Evolutionary conservation across 2,888 invertebrate genomes (phyloP), one percentile per base, ranked within the genome.

Genomic region (Eristalis tenax): DNA sequence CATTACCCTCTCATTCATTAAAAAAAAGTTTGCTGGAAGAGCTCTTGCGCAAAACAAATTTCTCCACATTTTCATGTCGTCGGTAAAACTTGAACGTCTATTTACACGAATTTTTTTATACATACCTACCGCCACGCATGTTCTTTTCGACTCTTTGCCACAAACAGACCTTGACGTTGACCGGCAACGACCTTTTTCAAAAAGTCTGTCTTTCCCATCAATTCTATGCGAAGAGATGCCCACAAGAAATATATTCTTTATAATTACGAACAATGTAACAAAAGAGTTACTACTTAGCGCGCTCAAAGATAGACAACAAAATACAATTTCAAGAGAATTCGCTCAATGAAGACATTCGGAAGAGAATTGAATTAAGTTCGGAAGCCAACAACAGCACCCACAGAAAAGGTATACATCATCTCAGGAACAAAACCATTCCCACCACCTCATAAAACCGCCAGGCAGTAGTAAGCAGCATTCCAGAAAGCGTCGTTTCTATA

Each of bases 111-210:
- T 13, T 32, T 38, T 38, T 32, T 50, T 8, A 15, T 18, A 50
- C 50, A 50, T 50, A 50, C 18, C 50, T 18, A 50, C 18, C n/a
- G n/a, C n/a, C 50, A 50, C 50, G 50, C 50, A n/a, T 56, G 61
- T 38, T 63, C 22, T 69, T 50, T 71, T 40, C 56, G 23, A 26
- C 26, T 76, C 35, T 28, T 85, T 77, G 73, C 56, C 66, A n/a
- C 83, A 78, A 86, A 78, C 82, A 86, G 86, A 86, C 86, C 86
- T 86, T 83, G 86, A 86, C 69, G 85, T 74, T 86, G 82, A 86
- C 85, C 85, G 85, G 85, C 68, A 82, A 86, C 85, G 85, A 86
- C 82, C 85, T 86, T 81, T 32, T 83, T 70, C 35, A 38, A 64
- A 4, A 69, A 73, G 61, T 40, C 8, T 40, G 68, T 64, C 68